Evolutionary conservation across 2,797 vertebrate genomes (phyloP).

Genomic region (Acrocephalus scirpaceus): DNA sequence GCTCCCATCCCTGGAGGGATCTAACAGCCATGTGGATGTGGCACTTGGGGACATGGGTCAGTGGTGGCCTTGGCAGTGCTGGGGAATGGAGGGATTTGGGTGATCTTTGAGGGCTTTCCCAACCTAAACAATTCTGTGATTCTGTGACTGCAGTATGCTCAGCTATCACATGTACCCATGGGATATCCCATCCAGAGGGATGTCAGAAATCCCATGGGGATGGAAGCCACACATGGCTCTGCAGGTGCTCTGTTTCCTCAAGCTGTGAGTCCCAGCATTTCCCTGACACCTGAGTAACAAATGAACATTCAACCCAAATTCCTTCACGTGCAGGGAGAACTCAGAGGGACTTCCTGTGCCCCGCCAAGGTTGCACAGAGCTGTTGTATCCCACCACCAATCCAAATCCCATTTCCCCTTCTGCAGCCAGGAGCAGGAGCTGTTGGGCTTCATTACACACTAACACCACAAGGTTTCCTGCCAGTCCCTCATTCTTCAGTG

Average conservation of each 20-base stretch:
- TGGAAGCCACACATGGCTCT: neutral
- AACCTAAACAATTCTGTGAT: neutral
- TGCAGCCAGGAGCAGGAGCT: neutral
- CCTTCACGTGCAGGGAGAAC: neutral
- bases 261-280: neutral
- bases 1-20: neutral
- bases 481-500: neutral
- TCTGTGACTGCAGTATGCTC: neutral
- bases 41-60: neutral
- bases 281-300: neutral
- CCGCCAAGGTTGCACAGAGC: rapidly evolving
- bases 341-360: neutral
- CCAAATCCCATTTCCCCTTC: neutral
- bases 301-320: neutral
- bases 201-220: rapidly evolving
- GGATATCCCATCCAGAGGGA: neutral
- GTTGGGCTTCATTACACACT: neutral
- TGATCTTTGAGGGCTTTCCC: neutral
- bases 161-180: neutral
- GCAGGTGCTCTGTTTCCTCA: neutral
- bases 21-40: neutral
- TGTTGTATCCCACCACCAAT: rapidly evolving
- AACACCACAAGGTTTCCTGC: neutral
- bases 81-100: neutral
- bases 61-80: neutral